Base-by-base conservation (phyloP, 2,888 invertebrate genomes). In the Eilema griseolum region DNA sequence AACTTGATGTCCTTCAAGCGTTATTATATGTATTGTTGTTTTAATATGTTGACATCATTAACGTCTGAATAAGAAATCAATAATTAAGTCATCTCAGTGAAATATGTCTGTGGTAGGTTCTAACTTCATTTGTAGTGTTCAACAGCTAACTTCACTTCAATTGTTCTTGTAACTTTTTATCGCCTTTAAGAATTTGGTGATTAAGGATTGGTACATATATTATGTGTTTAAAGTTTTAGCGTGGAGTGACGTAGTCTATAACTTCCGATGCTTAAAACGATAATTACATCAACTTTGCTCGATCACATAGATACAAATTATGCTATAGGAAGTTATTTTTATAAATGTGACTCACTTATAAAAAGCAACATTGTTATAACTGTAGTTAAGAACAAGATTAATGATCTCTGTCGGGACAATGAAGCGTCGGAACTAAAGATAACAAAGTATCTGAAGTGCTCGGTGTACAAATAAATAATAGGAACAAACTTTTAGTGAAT, bases 401-500 rank as follows among this genome's bases (percentile, higher is more conserved):
- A 85, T 84, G 81, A 73, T 81, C 81, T 78, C 74, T 74, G 76
- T 74, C 78, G 75, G 76, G 77, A 86, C 83, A 85, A 87, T 84
- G 82, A 80, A 81, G 78, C 81, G 75, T 81, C 83, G 82, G 81
- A 81, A 80, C 81, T 79, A 76, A 78, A 87, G 84, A 89, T 87
- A 87, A 83, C 79, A 71, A 84, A 89, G 81, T 86, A 85, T 84
- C 83, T 84, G 83, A 83, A 80, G 82, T 78, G 80, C 83, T 84
- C 77, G 72, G 79, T 81, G 74, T 69, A 71, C 68, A 76, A 79
- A 83, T 85, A 83, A 75, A 83, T 82, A 83, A 84, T 71, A 75
- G 66, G 70, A 80, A 84, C 80, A 78, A 83, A 87, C 84, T 78
- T 83, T 74, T 69, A 75, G 77, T 79, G 79, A 79, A 80, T 73